phyloP scores from a whole-genome alignment of 30 jellyfish, hydroid and myxozoan species.

The Nemopilema nomurai region DNA sequence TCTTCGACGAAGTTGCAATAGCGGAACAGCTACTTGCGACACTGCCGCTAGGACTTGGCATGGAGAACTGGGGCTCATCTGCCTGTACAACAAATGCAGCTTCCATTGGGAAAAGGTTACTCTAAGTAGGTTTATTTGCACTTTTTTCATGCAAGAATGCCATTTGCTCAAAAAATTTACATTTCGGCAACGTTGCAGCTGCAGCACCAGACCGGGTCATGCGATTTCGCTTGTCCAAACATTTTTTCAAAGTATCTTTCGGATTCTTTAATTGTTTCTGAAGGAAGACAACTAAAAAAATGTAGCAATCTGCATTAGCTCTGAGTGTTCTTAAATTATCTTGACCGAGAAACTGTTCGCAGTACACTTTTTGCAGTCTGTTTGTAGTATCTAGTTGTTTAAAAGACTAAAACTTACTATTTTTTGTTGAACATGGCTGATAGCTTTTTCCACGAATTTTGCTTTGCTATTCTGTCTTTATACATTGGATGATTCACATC shows the following conservation, averaged over 20 bases:
- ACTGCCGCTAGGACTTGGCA: constrained; percentile 19
- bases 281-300: constrained; percentile 36
- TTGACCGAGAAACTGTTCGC: background rate
- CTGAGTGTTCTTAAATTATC: background rate
- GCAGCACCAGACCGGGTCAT: constrained; percentile 77
- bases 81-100: constrained; percentile 20
- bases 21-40: constrained; percentile 17
- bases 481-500: background rate
- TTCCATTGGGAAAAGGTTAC: constrained; percentile 12
- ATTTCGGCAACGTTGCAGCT: constrained; percentile 62
- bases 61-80: constrained; percentile 14
- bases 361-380: background rate
- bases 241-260: constrained; percentile 48
- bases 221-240: constrained; percentile 38
- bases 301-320: background rate
- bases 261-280: constrained; percentile 60
- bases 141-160: constrained; percentile 53
- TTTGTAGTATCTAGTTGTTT: background rate
- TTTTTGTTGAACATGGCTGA: constrained; percentile 4
- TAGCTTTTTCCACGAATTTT: constrained; percentile 1
- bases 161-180: constrained; percentile 59
- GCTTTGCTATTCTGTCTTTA: constrained; percentile 11
- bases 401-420: constrained; percentile 10
- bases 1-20: constrained; percentile 3
- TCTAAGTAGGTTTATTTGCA: constrained; percentile 34